Evolutionary conservation across 2,797 vertebrate genomes (phyloP).

Genomic region (Pipistrellus kuhlii): DNA sequence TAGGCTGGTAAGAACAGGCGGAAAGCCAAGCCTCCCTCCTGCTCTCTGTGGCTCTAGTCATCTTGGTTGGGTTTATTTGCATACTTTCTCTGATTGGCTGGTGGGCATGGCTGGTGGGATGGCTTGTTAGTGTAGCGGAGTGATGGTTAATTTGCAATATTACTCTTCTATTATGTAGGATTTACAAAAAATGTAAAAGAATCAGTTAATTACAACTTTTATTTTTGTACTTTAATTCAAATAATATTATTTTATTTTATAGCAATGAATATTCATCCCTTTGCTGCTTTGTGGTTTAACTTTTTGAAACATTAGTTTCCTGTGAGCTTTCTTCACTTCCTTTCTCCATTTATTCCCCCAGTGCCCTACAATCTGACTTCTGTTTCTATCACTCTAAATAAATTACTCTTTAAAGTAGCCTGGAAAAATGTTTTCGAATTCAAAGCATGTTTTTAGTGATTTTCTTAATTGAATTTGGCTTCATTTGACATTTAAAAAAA

Average conservation of each 20-base stretch:
- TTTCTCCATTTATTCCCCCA: not conserved
- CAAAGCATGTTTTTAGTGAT: not conserved
- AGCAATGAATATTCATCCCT: not conserved
- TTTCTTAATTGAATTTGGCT: constrained; percentile 55
- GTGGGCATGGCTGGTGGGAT: too few relatives aligned
- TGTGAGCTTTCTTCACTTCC: not conserved
- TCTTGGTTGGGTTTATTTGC: too few relatives aligned
- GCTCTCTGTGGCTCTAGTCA: too few relatives aligned
- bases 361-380: not conserved
- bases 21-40: too few relatives aligned
- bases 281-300: not conserved
- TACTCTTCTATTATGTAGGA: too few relatives aligned
- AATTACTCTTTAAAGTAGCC: not conserved
- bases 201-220: constrained; percentile 17
- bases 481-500: not conserved
- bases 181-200: constrained; percentile 29
- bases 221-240: not conserved
- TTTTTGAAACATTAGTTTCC: not conserved
- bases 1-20: too few relatives aligned
- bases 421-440: not conserved
- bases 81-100: too few relatives aligned
- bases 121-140: too few relatives aligned
- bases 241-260: not conserved
- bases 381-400: not conserved
- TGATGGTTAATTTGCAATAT: too few relatives aligned